Conservation (phyloP, 2,888 invertebrate genomes). For the Tenthredo mesomela region DNA sequence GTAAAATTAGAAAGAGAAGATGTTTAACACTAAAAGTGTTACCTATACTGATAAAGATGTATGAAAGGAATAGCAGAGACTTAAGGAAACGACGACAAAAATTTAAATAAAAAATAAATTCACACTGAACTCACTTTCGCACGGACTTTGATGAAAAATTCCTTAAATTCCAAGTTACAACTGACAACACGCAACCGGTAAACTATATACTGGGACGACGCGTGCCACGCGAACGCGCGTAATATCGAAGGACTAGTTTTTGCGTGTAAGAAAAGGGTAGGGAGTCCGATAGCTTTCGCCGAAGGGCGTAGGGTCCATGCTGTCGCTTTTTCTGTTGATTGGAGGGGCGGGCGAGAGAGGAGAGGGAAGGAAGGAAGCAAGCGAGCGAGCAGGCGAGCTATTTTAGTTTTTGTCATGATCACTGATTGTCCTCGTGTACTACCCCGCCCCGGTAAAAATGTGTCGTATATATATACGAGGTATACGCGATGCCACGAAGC, state of each 20-base stretch:
- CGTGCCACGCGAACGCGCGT: conserved; percentile 61
- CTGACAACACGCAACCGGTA: neutral
- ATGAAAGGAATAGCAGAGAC: neutral
- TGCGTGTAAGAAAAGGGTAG: conserved; percentile 45
- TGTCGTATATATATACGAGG: conserved; percentile 1
- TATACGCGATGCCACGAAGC: neutral
- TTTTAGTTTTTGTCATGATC: conserved; percentile 50
- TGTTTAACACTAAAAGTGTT: conserved; percentile 1
- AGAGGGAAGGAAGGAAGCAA: neutral
- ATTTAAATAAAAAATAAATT: neutral
- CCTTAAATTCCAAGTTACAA: neutral
- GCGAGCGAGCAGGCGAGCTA: conserved; percentile 38
- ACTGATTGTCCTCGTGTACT: neutral
- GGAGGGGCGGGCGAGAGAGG: neutral
- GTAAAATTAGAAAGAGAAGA: neutral
- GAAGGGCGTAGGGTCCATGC: neutral
- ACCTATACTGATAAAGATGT: neutral
- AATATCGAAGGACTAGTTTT: conserved; percentile 64
- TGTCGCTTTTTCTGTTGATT: conserved; percentile 18
- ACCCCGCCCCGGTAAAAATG: neutral
- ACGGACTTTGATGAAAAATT: neutral
- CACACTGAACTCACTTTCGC: neutral
- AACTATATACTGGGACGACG: conserved; percentile 10
- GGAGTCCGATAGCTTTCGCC: neutral
- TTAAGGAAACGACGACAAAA: neutral